Evolutionary conservation across 2,797 vertebrate species (phyloP), one percentile per base, ranked within the genome.

Genomic region (Xyrichtys novacula): DNA sequence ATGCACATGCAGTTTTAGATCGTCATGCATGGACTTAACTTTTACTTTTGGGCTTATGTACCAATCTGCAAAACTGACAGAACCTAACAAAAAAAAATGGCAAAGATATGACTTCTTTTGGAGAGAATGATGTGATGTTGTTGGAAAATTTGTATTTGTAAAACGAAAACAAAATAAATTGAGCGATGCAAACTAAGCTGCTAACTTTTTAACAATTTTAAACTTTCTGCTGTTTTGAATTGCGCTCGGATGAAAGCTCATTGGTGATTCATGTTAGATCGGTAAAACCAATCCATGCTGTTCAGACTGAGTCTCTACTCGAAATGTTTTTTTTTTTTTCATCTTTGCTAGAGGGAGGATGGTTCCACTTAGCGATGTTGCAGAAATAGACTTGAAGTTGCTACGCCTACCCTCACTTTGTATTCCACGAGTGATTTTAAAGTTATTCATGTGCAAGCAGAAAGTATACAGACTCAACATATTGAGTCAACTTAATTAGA

Each of bases 201-300:
- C 15, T 46, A 71, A 64, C 43, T 66, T 74, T 65, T 23, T 16
- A 39, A 25, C 38, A 3, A n/a, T 52, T 54, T 48, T 10, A 0
- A 60, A 81, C 59, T 70, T 74, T 69, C 29, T 23, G 44, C 15
- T 23, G 22, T 61, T 74, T 80, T 60, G 22, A 63, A 57, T 60
- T 22, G 40, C 8, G 72, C 43, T 74, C 29, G 48, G 60, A 64
- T 57, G 61, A 67, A 83, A 85, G 53, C 70, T 80, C 50, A 76
- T 42, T 75, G 65, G 67, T 75, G 76, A 78, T 83, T 86, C 53
- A 70, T 80, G 72, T 72, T 66, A 78, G 44, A 78, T 42, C 63
- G 53, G 64, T 83, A 70, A 90, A 83, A 83, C 67, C 81, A 78
- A 82, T 80, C 69, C 60, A 75, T 80, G 81, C 83, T 48, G 20